A percentile compares a stretch with the other conserved stretches of the same genome.
Conservation (phyloP, 1,140 invertebrate species). For the Drosophila ambigua region DNA sequence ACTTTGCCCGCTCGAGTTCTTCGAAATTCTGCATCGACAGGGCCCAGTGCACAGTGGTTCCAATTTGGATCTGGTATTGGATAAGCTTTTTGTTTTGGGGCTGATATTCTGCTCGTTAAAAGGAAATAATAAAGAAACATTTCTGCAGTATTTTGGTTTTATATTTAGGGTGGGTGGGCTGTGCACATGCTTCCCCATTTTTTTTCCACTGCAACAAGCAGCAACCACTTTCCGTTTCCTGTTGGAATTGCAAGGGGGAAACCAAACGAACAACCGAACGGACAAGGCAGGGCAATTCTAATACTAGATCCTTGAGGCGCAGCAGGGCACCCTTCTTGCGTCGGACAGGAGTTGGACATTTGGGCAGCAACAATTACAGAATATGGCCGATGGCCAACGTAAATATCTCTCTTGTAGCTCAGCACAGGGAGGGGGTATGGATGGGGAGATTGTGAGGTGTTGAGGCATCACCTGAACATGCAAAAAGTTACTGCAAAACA, state of each 20-base stretch:
- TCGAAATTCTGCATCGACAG: conserved; percentile 30
- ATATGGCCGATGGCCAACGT: background rate
- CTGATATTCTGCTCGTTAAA: no score
- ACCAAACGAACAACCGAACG: conserved; percentile 28
- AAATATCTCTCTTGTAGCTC: conserved; percentile 4
- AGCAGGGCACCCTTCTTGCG: background rate
- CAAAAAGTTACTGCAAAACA: conserved; percentile 3
- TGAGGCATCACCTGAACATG: conserved; percentile 23
- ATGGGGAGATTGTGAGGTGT: background rate
- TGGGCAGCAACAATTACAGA: conserved; percentile 36
- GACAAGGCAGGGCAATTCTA: conserved; percentile 51
- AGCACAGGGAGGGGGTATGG: no score
- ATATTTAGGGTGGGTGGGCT: no score
- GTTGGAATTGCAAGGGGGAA: conserved; percentile 60
- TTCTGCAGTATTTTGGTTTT: no score
- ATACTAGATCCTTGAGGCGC: conserved; percentile 31
- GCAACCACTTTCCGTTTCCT: conserved; percentile 68
- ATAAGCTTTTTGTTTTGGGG: no score
- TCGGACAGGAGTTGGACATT: conserved; percentile 3
- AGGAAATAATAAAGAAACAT: no score
- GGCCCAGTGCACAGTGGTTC: conserved; percentile 56
- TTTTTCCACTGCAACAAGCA: conserved; percentile 49
- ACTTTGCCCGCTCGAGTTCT: conserved; percentile 36
- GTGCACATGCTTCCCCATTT: conserved; percentile 10
- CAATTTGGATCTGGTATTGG: background rate